A percentile compares a stretch with the other conserved stretches of the same genome.
These are phyloP conservation scores for Chascanopsetta lugubris DNA, from an alignment of 2,113 vertebrate species.

Conservation along the genomic window DNA sequence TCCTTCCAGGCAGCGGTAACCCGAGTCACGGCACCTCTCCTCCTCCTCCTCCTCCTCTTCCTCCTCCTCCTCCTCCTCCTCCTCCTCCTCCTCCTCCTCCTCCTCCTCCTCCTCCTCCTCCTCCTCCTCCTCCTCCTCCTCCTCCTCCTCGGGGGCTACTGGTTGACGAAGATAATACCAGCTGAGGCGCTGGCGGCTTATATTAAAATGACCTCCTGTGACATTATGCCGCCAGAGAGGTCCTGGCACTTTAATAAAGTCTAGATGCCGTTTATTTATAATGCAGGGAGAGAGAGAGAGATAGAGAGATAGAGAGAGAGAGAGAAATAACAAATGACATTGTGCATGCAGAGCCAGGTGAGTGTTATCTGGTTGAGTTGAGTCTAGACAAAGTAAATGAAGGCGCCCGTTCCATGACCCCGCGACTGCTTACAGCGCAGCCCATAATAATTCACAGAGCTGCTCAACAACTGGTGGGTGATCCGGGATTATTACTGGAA, in stretches of 20 bases:
- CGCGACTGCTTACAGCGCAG: slow-evolving; percentile 28
- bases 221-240: slow-evolving; percentile 75
- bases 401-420: slow-evolving; percentile 44
- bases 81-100: slow-evolving; percentile 40
- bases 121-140: slow-evolving; percentile 63
- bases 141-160: slow-evolving; percentile 65
- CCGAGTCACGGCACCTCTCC: slow-evolving; percentile 69
- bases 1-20: slow-evolving; percentile 78
- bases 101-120: slow-evolving; percentile 38
- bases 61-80: slow-evolving; percentile 28
- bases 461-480: slow-evolving; percentile 33
- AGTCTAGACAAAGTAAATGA: slow-evolving; percentile 64
- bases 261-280: slow-evolving; percentile 76
- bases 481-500: slow-evolving; percentile 36
- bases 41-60: slow-evolving; percentile 46
- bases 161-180: slow-evolving; percentile 81
- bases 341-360: slow-evolving; percentile 59
- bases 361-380: slow-evolving; percentile 51
- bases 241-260: slow-evolving; percentile 71
- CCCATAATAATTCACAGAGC: background rate
- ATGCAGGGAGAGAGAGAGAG: slow-evolving; percentile 62
- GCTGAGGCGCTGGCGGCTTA: slow-evolving; percentile 65
- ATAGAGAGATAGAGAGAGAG: slow-evolving; percentile 42
- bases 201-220: slow-evolving; percentile 84
- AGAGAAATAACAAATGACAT: slow-evolving; percentile 50